A percentile compares a stretch with the other conserved stretches of the same genome.
phyloP scores from a whole-genome alignment of 2,797 vertebrate species.

The Anguilla megastoma region DNA sequence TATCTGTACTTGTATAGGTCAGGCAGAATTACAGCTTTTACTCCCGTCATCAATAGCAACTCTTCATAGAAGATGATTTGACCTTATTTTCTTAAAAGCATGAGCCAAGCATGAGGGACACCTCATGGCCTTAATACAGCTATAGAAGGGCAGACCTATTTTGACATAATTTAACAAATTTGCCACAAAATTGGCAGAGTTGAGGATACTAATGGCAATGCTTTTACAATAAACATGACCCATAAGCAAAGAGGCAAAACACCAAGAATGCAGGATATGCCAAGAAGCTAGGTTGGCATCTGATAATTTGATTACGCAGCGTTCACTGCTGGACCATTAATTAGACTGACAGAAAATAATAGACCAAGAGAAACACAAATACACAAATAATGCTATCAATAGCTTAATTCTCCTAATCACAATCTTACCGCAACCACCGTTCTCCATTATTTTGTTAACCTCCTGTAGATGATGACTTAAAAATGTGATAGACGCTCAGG shows the following conservation, averaged over 20 bases:
- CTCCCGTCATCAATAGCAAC: neutral
- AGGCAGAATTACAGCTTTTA: neutral
- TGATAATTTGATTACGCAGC: neutral
- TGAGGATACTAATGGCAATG: neutral
- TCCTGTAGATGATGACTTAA: neutral
- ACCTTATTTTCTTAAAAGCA: slow-evolving; percentile 2
- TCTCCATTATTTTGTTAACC: neutral
- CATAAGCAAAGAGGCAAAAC: neutral
- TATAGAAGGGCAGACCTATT: neutral
- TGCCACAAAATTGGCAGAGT: neutral
- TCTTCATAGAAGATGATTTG: neutral
- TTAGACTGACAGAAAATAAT: neutral
- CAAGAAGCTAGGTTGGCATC: neutral
- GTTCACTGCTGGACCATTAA: slow-evolving; percentile 10
- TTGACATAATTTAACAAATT: neutral
- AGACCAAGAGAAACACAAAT: neutral
- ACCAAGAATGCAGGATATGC: neutral
- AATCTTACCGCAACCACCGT: neutral
- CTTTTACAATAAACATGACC: slow-evolving; percentile 16
- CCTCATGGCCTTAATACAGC: neutral
- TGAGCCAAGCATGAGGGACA: neutral
- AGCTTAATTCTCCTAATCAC: neutral
- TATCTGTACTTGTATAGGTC: neutral
- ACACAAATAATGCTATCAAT: neutral
- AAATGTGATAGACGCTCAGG: neutral